These are phyloP conservation scores for Coptodon rendalli DNA, from an alignment of 2,113 vertebrate genomes.

Conservation along the genomic window DNA sequence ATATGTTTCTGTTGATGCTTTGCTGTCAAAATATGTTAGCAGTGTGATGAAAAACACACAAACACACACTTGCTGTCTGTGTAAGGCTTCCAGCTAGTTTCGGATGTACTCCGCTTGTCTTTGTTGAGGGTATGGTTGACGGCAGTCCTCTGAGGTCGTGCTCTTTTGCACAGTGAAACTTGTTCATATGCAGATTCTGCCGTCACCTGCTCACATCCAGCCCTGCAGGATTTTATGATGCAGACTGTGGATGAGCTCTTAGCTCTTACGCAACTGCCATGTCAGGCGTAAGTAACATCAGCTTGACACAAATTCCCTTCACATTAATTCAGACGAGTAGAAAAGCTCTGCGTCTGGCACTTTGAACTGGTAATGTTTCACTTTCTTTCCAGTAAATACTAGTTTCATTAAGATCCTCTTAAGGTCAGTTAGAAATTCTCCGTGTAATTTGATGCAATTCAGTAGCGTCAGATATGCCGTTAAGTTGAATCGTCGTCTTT, in stretches of 20 bases:
- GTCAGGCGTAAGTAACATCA: slow-evolving; percentile 26
- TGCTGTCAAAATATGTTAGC: not conserved
- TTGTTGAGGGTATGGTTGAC: not conserved
- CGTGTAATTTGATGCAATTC: not conserved
- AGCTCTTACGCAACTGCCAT: slow-evolving; percentile 37
- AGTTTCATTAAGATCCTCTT: not conserved
- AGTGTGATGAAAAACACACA: not conserved
- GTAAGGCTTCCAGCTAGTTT: not conserved
- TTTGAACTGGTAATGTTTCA: not conserved
- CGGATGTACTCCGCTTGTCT: not conserved
- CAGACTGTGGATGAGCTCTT: not conserved
- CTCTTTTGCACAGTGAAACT: not conserved
- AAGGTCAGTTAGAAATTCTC: not conserved
- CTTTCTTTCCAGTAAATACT: not conserved
- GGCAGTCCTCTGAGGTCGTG: not conserved
- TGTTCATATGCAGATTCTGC: slow-evolving; percentile 20
- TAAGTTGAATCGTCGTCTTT: not conserved
- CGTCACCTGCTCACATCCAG: not conserved
- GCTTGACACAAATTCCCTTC: slow-evolving; percentile 11
- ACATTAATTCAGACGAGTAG: slow-evolving; percentile 1
- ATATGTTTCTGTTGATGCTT: not conserved
- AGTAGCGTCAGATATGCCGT: not conserved
- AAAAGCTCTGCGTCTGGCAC: not conserved
- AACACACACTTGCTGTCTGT: not conserved
- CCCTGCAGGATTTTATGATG: slow-evolving; percentile 19